Percentiles rank a stretch among this genome's conserved stretches.
Conservation (phyloP, 2,797 vertebrate species). For the Microcaecilia unicolor region DNA sequence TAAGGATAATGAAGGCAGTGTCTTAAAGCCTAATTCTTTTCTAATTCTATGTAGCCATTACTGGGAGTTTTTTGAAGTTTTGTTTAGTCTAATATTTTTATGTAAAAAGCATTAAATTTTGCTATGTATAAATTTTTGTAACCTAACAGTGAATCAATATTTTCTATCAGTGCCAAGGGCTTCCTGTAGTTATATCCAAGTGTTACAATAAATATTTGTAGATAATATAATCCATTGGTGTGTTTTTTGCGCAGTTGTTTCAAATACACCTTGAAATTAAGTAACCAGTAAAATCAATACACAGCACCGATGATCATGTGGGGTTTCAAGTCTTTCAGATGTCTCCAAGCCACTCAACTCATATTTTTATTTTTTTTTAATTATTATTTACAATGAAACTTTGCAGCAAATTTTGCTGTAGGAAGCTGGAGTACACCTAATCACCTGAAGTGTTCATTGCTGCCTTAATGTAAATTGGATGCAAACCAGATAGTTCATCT, state of each 20-base stretch:
- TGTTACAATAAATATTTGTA: conserved; percentile 77
- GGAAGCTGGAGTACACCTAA: too few relatives aligned
- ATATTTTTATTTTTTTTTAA: too few relatives aligned
- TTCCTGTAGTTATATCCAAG: conserved; percentile 75
- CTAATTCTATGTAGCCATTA: conserved; percentile 66
- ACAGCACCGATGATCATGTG: too few relatives aligned
- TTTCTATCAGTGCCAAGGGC: conserved; percentile 89
- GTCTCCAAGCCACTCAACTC: too few relatives aligned
- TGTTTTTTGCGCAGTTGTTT: background rate
- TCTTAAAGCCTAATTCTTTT: conserved; percentile 72
- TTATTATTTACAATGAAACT: too few relatives aligned
- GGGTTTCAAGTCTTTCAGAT: too few relatives aligned
- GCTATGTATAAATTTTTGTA: conserved; percentile 86
- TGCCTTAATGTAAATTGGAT: too few relatives aligned
- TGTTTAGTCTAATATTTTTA: conserved; percentile 77
- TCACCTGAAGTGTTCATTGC: too few relatives aligned
- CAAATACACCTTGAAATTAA: too few relatives aligned
- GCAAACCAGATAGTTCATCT: too few relatives aligned
- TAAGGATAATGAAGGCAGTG: conserved; percentile 66
- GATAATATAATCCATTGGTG: conserved; percentile 67
- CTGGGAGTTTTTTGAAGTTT: conserved; percentile 61
- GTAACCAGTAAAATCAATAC: too few relatives aligned
- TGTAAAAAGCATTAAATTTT: conserved; percentile 76
- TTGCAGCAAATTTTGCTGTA: too few relatives aligned
- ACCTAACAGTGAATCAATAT: conserved; percentile 92